Evolutionary conservation across 2,888 invertebrate species (phyloP).

Genomic region (Matsumyia berberina): DNA sequence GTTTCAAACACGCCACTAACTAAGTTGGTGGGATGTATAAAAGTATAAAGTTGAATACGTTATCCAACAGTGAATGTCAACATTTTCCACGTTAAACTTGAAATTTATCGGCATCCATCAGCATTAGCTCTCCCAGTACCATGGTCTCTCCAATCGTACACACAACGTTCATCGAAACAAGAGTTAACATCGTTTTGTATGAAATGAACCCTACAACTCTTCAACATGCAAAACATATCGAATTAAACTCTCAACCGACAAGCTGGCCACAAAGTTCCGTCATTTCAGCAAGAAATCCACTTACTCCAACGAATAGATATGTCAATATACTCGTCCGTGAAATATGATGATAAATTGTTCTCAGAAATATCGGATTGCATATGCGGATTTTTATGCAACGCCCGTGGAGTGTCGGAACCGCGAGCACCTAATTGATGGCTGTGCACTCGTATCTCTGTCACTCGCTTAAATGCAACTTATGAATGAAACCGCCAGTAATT

Average conservation of each 20-base stretch:
- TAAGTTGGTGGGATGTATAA: too few relatives aligned
- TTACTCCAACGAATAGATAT: conserved; percentile 54
- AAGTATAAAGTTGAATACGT: too few relatives aligned
- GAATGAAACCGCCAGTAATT: conserved; percentile 68
- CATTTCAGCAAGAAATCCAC: conserved; percentile 48
- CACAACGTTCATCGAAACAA: neutral
- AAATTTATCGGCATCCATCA: too few relatives aligned
- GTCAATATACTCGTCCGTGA: conserved; percentile 63
- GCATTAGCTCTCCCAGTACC: neutral
- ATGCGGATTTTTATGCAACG: conserved; percentile 31
- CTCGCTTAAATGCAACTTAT: conserved; percentile 44
- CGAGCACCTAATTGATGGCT: conserved; percentile 61
- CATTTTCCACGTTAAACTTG: too few relatives aligned
- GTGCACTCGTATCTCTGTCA: conserved; percentile 33
- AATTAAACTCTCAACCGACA: conserved; percentile 42
- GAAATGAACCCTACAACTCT: conserved; percentile 14
- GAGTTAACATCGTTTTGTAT: neutral
- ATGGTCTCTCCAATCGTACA: neutral
- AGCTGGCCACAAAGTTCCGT: conserved; percentile 48
- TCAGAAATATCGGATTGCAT: conserved; percentile 70
- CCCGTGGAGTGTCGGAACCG: conserved; percentile 35
- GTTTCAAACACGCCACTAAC: too few relatives aligned
- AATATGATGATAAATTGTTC: conserved; percentile 69
- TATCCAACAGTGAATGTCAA: too few relatives aligned
- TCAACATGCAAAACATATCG: conserved; percentile 35